Percentiles rank a stretch among this genome's conserved stretches.
phyloP scores from a whole-genome alignment of 1,140 invertebrate genomes.

The Rhagoletis pomonella region DNA sequence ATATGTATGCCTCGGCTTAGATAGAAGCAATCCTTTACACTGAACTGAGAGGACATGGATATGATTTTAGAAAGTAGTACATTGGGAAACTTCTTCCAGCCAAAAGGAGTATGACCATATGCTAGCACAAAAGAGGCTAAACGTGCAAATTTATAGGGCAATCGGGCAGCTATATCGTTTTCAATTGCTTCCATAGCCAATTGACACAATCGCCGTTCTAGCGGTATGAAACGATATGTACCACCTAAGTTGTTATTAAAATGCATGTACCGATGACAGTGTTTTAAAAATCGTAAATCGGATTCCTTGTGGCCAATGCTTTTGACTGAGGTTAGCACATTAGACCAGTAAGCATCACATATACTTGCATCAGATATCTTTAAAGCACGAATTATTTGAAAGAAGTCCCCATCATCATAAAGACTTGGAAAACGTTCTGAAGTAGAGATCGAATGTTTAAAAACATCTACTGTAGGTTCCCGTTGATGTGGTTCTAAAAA shows the following conservation, averaged over 20 bases:
- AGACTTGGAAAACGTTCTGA: conserved; percentile 57
- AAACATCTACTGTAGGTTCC: conserved; percentile 64
- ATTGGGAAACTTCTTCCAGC: conserved; percentile 69
- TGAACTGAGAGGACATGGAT: conserved; percentile 69
- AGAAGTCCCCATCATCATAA: conserved; percentile 64
- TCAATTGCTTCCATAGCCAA: conserved; percentile 72
- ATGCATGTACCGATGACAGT: conserved; percentile 76
- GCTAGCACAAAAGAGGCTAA: conserved; percentile 75
- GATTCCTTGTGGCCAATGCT: conserved; percentile 58
- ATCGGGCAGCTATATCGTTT: conserved; percentile 64
- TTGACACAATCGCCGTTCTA: conserved; percentile 74
- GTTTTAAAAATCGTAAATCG: conserved; percentile 69
- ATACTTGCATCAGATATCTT: conserved; percentile 73
- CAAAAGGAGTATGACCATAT: conserved; percentile 72
- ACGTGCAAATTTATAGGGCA: conserved; percentile 72
- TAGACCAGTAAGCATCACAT: conserved; percentile 74
- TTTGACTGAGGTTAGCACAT: conserved; percentile 65
- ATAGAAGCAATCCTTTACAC: conserved; percentile 70
- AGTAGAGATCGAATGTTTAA: conserved; percentile 66
- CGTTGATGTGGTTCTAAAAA: conserved; percentile 70
- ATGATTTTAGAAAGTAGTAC: conserved; percentile 68
- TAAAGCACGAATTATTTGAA: conserved; percentile 72
- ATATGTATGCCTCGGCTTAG: conserved; percentile 71
- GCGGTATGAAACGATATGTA: conserved; percentile 73
- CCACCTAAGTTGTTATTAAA: conserved; percentile 76